Evolutionary conservation across 2,797 vertebrate genomes (phyloP).

Genomic region (Xerus rutilus): DNA sequence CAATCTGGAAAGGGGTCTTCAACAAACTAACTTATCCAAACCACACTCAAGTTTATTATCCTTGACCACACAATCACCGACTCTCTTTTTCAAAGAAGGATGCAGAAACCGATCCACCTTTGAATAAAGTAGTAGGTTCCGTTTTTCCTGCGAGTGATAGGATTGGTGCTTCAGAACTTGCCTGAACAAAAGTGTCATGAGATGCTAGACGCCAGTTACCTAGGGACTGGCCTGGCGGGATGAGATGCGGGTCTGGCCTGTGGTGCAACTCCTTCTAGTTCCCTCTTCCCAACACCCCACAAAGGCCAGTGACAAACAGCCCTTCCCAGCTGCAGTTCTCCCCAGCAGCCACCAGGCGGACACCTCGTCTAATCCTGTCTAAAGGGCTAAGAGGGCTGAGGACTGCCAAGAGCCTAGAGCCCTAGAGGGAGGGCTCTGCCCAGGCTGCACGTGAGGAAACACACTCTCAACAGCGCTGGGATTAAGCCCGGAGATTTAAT

Average conservation of each 20-base stretch:
- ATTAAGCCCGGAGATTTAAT: conserved; percentile 47
- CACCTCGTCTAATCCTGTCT: not conserved
- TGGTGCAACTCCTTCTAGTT: not conserved
- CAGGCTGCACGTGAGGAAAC: conserved; percentile 4
- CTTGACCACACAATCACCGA: not conserved
- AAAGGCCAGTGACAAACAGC: too few relatives aligned
- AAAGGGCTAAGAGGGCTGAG: not conserved
- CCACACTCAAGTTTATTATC: not conserved
- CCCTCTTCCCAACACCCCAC: not conserved
- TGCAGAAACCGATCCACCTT: not conserved
- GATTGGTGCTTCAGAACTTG: not conserved
- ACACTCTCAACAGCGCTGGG: not conserved
- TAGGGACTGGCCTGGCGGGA: not conserved
- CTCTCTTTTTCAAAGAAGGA: not conserved
- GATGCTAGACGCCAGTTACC: rapidly evolving
- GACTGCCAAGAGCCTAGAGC: not conserved
- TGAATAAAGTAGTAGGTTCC: not conserved
- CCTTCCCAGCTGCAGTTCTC: not conserved
- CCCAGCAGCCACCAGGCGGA: not conserved
- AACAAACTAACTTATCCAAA: not conserved
- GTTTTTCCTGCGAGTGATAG: not conserved
- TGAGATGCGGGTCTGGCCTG: not conserved
- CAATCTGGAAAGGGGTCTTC: conserved; percentile 1
- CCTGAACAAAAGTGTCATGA: not conserved
- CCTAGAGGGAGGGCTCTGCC: not conserved